Percentiles rank a stretch among this genome's conserved stretches.
phyloP scores from a whole-genome alignment of 2,113 vertebrate species.

The Ptychochromis oligacanthus region DNA sequence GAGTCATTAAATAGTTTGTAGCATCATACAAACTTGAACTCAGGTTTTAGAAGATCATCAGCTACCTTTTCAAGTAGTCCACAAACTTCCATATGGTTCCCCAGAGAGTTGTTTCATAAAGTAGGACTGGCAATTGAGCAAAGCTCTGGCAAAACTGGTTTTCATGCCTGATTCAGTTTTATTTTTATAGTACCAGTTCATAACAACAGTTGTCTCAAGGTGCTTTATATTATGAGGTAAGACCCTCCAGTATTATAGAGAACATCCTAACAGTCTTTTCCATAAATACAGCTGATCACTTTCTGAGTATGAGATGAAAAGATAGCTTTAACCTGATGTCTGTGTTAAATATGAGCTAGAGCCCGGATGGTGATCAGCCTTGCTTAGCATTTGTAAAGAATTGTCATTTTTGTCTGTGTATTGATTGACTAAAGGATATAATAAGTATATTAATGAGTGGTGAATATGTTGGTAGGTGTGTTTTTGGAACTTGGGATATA shows the following conservation, averaged over 20 bases:
- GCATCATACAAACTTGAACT: conserved; percentile 53
- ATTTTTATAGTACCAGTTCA: no score
- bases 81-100: conserved; percentile 15
- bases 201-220: no score
- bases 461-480: neutral
- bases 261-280: neutral
- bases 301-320: neutral
- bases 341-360: neutral
- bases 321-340: neutral
- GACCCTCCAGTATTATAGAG: neutral
- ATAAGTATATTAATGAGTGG: neutral
- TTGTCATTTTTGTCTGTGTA: neutral
- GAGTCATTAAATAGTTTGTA: conserved; percentile 23
- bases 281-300: neutral
- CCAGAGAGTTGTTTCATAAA: conserved; percentile 4
- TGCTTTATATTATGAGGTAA: neutral
- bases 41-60: conserved; percentile 59
- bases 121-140: neutral
- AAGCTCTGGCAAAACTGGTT: neutral
- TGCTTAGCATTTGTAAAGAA: neutral
- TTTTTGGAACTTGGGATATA: neutral
- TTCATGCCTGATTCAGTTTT: neutral
- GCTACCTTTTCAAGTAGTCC: conserved; percentile 27
- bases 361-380: neutral
- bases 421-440: no score